phyloP scores from a whole-genome alignment of 2,888 invertebrate species.

The Drosophila nr. fundita region DNA sequence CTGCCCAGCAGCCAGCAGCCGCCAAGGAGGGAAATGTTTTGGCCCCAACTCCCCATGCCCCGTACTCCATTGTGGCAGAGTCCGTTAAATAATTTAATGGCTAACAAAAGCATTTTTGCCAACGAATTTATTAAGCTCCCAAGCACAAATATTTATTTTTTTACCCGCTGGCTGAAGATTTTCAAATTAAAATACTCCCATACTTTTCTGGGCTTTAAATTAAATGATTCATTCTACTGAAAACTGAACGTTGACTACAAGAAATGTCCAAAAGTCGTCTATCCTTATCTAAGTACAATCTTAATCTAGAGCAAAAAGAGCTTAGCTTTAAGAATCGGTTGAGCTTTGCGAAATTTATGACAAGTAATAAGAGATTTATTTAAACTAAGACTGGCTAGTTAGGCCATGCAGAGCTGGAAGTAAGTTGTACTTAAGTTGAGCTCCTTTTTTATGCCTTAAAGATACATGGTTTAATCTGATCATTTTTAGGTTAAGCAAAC shows the following conservation, averaged over 20 bases:
- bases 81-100: constrained; percentile 72
- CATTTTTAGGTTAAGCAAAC: fast-evolving
- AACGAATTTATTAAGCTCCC: constrained; percentile 69
- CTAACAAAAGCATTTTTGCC: constrained; percentile 72
- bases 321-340: neutral
- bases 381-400: neutral
- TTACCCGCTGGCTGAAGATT: constrained; percentile 18
- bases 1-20: constrained; percentile 25
- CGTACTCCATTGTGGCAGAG: constrained; percentile 27
- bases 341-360: neutral
- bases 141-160: constrained; percentile 60
- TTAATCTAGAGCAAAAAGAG: neutral
- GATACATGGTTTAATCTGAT: neutral
- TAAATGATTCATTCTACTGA: neutral
- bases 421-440: neutral
- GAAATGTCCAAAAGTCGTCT: neutral
- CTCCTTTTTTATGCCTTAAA: neutral
- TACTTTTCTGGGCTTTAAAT: constrained; percentile 9
- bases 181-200: constrained; percentile 17
- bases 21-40: constrained; percentile 7
- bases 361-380: neutral
- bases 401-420: fast-evolving
- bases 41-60: constrained; percentile 3
- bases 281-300: neutral
- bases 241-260: neutral